Evolutionary conservation across 2,797 vertebrate genomes (phyloP).

Genomic region (Pipistrellus pygmaeus): DNA sequence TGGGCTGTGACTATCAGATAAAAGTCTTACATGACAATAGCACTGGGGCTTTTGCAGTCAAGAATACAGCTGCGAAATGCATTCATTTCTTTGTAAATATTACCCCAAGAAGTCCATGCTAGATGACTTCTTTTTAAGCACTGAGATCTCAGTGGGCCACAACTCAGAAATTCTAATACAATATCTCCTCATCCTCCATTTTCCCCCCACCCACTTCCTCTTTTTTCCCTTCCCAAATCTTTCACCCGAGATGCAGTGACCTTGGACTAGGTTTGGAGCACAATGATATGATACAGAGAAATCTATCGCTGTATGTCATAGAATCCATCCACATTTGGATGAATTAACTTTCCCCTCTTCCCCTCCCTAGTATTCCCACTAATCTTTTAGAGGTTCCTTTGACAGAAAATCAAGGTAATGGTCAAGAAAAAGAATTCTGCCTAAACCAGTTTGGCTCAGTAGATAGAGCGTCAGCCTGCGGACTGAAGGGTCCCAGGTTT

Average conservation of each 20-base stretch:
- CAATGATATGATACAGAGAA: slow-evolving; percentile 36
- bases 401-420: slow-evolving; percentile 49
- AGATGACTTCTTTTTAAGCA: slow-evolving; percentile 42
- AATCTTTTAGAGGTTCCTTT: slow-evolving; percentile 8
- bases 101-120: slow-evolving; percentile 43
- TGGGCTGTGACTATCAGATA: not conserved
- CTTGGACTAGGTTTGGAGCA: slow-evolving; percentile 45
- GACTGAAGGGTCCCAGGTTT: too few relatives aligned
- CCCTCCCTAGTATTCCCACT: not conserved
- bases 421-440: not conserved
- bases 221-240: not conserved
- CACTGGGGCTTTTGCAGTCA: not conserved
- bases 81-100: slow-evolving; percentile 53
- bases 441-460: too few relatives aligned
- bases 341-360: not conserved
- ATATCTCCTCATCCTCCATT: not conserved
- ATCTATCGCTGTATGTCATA: slow-evolving; percentile 32
- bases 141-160: slow-evolving; percentile 11
- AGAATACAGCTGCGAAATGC: slow-evolving; percentile 56
- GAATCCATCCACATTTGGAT: not conserved
- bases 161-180: slow-evolving; percentile 67
- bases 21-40: slow-evolving; percentile 31
- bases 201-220: not conserved
- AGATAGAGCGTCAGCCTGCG: too few relatives aligned
- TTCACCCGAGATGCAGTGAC: slow-evolving; percentile 30